Base-by-base conservation (phyloP, 2,888 invertebrate genomes). In the Poecilus cupreus region DNA sequence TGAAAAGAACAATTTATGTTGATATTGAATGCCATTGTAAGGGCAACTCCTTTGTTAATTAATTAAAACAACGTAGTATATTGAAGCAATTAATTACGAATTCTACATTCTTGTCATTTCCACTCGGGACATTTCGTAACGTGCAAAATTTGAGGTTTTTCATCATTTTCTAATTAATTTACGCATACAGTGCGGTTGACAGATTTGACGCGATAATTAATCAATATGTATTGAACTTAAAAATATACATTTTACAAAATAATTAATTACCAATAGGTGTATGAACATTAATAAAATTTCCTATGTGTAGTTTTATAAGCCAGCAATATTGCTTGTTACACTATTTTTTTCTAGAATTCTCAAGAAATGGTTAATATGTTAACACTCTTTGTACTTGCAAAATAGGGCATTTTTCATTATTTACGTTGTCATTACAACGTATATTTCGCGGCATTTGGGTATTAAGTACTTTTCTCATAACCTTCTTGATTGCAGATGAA, bases 131-230 rank as follows among this genome's bases (percentile, higher is more conserved):
- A 68, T 68, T 32, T 68, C 16, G 20, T 16, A 18, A 68, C 32
- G 37, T 39, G 51, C 20, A 1, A 24, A 60, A 24, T 60, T 60
- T 60, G 60, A 24, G 72, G 46, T 24, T 72, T 68, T 72, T 72
- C 72, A 46, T 72, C 37, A 39, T 68, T 68, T 68, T 68, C 68
- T 68, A 72, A 43, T 72, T 72, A 72, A 72, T 72, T 32, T 46
- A 72, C 46, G 72, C 43, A 68, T 16, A 68, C 39, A 46, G 46
- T 46, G 72, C 46, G 22, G 72, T 22, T 72, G 72, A 72, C 72
- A 72, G 43, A 72, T 72, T 72, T 72, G 72, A 72, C 72, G 43
- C 20, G n/a, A 72, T 72, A 72, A 72, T 72, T 72, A 32, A 72
- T 72, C 46, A 68, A 68, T 60, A 60, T 26, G 26, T 26, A 60